A percentile compares a stretch with the other conserved stretches of the same genome.
Conservation (phyloP, 2,888 invertebrate genomes). For the Reticulitermes lucifugus region DNA sequence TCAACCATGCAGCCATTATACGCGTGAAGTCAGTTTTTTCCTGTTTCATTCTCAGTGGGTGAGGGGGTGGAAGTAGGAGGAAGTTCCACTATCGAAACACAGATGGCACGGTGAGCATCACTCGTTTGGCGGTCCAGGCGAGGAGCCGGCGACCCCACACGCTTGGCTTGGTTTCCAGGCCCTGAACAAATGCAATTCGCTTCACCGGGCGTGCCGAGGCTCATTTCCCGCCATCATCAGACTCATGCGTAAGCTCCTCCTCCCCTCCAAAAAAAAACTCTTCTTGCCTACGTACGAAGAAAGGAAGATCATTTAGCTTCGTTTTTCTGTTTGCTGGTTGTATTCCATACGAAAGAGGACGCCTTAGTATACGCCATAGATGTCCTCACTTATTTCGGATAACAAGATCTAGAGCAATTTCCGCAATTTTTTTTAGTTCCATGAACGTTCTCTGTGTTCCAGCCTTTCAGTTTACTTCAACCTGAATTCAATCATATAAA, state of each 20-base stretch:
- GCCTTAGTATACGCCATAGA: too few relatives aligned
- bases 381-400: too few relatives aligned
- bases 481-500: too few relatives aligned
- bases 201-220: slow-evolving; percentile 21
- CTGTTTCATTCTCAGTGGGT: neutral
- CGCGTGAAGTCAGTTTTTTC: neutral
- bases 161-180: slow-evolving; percentile 38
- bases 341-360: neutral
- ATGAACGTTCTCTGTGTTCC: too few relatives aligned
- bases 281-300: neutral
- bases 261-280: neutral
- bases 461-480: too few relatives aligned
- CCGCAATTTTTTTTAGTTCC: too few relatives aligned
- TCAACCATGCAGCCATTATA: slow-evolving; percentile 15
- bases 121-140: neutral
- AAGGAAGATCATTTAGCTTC: neutral
- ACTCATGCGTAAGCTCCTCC: neutral
- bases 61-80: neutral
- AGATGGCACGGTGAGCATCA: slow-evolving; percentile 40
- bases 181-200: slow-evolving; percentile 48
- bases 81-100: slow-evolving; percentile 40
- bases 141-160: neutral
- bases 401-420: too few relatives aligned
- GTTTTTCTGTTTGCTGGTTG: neutral
- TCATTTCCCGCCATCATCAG: slow-evolving; percentile 38